Evolutionary conservation across 2,113 vertebrate species (phyloP).

Genomic region (Corvus moneduloides): DNA sequence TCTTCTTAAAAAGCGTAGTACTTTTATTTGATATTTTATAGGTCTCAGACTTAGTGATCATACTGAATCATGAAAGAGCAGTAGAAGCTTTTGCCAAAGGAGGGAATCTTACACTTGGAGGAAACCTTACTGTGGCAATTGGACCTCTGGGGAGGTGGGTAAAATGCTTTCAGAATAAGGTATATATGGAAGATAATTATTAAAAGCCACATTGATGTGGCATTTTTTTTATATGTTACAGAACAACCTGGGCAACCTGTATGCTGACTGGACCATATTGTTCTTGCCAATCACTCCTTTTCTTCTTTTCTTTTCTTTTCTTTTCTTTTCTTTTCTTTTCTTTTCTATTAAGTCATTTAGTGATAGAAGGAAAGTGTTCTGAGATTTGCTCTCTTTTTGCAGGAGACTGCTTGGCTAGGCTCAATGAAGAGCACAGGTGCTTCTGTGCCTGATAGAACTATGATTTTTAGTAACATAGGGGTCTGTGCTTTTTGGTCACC

Average conservation of each 20-base stretch:
- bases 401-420: background rate
- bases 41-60: slow-evolving; percentile 96
- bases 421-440: background rate
- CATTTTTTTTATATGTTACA: background rate
- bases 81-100: slow-evolving; percentile 96
- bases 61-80: slow-evolving; percentile 91
- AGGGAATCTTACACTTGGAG: slow-evolving; percentile 93
- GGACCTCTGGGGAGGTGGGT: slow-evolving; percentile 88
- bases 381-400: background rate
- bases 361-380: background rate
- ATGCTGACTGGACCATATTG: background rate
- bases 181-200: background rate
- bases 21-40: slow-evolving; percentile 49
- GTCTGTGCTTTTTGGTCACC: background rate
- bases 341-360: background rate
- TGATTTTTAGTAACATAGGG: background rate
- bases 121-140: slow-evolving; percentile 92
- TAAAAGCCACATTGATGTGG: background rate
- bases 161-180: background rate
- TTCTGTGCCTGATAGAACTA: background rate
- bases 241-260: background rate
- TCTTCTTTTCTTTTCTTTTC: background rate
- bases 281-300: background rate
- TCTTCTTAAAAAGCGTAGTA: background rate
- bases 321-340: background rate